These are phyloP conservation scores for Acarapis woodi DNA, from an alignment of 1,140 invertebrate species.

Conservation along the genomic window DNA sequence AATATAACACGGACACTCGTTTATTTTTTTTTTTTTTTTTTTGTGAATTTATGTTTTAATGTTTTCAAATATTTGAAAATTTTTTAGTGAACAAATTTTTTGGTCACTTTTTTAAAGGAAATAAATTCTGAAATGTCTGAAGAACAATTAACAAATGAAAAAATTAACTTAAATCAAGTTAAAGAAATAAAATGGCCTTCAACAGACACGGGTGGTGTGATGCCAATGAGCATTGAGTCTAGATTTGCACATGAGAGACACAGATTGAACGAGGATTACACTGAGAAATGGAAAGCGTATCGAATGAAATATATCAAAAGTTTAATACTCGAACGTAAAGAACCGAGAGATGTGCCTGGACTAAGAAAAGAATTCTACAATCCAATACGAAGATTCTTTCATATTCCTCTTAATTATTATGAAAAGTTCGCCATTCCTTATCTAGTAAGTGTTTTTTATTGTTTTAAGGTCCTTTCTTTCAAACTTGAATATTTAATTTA, in stretches of 20 bases:
- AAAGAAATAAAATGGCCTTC: too few species aligned
- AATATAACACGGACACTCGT: too few species aligned
- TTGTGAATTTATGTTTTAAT: too few species aligned
- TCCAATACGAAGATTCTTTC: slow-evolving; percentile 41
- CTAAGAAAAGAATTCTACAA: slow-evolving; percentile 35
- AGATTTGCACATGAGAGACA: slow-evolving; percentile 40
- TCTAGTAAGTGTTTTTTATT: neutral
- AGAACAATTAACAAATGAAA: too few species aligned
- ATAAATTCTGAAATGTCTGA: too few species aligned
- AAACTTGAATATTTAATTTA: neutral
- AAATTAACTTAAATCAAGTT: too few species aligned
- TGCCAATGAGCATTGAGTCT: slow-evolving; percentile 37
- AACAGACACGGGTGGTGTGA: slow-evolving; percentile 12
- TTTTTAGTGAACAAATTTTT: too few species aligned
- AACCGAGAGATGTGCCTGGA: slow-evolving; percentile 32
- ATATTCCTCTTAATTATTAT: slow-evolving; percentile 29
- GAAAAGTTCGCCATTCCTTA: slow-evolving; percentile 1
- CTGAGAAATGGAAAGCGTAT: slow-evolving; percentile 42
- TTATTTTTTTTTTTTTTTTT: too few species aligned
- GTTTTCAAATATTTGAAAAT: too few species aligned
- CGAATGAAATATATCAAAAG: slow-evolving; percentile 49
- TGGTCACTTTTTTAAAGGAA: too few species aligned
- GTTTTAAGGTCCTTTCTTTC: neutral
- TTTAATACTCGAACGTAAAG: slow-evolving; percentile 35
- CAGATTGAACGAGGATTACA: slow-evolving; percentile 40